Evolutionary conservation across 2,888 invertebrate genomes (phyloP).

Genomic region (Kryphioiulus occultus): DNA sequence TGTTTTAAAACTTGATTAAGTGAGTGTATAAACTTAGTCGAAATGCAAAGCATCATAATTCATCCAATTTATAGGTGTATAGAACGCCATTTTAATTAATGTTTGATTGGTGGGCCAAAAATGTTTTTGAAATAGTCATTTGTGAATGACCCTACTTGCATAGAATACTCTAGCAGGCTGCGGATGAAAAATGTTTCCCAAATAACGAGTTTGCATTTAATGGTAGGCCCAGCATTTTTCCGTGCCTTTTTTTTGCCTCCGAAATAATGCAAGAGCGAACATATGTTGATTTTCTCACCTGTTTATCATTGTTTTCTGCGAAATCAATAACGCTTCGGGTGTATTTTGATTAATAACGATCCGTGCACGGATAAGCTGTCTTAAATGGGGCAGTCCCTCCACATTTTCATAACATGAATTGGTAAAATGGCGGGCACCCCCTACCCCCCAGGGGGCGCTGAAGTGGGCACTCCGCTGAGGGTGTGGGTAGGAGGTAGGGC

Average conservation of each 20-base stretch:
- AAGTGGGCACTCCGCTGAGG: neutral
- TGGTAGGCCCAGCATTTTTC: neutral
- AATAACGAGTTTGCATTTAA: neutral
- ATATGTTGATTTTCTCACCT: slow-evolving; percentile 23
- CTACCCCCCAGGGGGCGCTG: neutral
- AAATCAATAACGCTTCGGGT: slow-evolving; percentile 3
- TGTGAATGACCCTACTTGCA: neutral
- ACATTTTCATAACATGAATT: neutral
- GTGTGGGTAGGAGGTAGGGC: neutral
- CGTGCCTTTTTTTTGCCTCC: neutral
- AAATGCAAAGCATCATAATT: no score
- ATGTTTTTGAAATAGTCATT: neutral
- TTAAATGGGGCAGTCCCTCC: slow-evolving; percentile 1
- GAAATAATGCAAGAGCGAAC: slow-evolving; percentile 2
- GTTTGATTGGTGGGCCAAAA: neutral
- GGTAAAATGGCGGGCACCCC: neutral
- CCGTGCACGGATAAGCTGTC: neutral
- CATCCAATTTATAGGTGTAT: no score
- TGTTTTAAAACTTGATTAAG: no score
- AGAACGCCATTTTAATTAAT: neutral
- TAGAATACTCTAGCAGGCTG: neutral
- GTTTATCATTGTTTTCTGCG: neutral
- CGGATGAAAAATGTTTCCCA: neutral
- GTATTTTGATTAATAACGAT: slow-evolving; percentile 15
- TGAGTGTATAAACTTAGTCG: no score